Evolutionary conservation across 2,113 vertebrate genomes (phyloP), one percentile per base, ranked within the genome.

Genomic region (Ondatra zibethicus): DNA sequence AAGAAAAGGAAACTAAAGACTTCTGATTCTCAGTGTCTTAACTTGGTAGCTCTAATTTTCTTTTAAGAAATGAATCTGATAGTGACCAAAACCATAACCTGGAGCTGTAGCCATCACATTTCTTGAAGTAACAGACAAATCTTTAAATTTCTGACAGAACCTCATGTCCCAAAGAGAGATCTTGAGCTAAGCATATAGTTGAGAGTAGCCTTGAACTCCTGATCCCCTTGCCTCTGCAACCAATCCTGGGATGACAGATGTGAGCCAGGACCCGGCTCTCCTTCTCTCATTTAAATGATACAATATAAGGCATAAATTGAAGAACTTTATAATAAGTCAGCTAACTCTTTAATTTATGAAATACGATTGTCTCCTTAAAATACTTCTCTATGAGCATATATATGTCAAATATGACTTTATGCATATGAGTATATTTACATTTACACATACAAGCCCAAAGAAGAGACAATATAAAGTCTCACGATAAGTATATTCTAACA

Each of bases 281-380:
- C 39, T 73, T 66, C 82, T 81, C n/a, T 14, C 17, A 90, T 14
- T 89, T 84, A 91, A 90, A 73, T 77, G 45, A 5, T 16, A 39
- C 8, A 92, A 55, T 4, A 58, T 3, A 75, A 39, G 19, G 13
- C 27, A 65, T 75, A 92, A 92, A 92, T 93, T 80, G 21, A 78
- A 36, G 31, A 93, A 55, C 42, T 68, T 97, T 50, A 75, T 77
- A 47, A 19, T 88, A 68, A 36, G 42, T 36, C 82, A 78, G 87
- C 39, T 75, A n/a, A 90, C 55, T 93, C 88, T 88, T 85, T 25
- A 65, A 31, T 81, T 90, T 76, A 77, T 88, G 42, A 82, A 75
- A 5, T 82, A 11, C 4, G 39, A 68, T 10, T 81, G 10, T 52
- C 61, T 72, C 27, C 66, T 78, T 21, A 80, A 65, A 47, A 17